phyloP scores from a whole-genome alignment of 2,888 invertebrate genomes.

The Fragum fragum region DNA sequence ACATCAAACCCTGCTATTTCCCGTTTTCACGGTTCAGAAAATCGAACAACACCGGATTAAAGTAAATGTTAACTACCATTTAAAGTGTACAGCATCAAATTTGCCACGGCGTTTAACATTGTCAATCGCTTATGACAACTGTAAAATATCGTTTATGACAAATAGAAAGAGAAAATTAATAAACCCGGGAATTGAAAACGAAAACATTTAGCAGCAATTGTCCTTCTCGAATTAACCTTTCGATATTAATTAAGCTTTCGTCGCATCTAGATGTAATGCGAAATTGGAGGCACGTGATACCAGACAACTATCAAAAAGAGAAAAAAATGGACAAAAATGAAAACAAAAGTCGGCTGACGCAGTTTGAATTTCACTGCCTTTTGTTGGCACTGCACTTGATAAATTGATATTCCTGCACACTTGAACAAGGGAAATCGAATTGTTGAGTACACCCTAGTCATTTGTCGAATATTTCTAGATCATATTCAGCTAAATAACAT shows the following conservation, averaged over 20 bases:
- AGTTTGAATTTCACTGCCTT: conserved; percentile 24
- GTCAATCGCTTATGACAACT: conserved; percentile 37
- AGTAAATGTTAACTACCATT: conserved; percentile 11
- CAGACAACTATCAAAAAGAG: conserved; percentile 14
- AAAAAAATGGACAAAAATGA: background rate
- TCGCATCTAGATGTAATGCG: conserved; percentile 25
- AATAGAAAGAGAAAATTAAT: conserved; percentile 36
- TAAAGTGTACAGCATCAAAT: conserved; percentile 20
- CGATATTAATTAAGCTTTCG: conserved; percentile 29
- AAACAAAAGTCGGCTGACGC: background rate
- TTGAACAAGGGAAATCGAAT: background rate
- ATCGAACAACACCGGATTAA: background rate
- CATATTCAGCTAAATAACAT: too few species aligned
- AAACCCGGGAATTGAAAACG: conserved; percentile 22
- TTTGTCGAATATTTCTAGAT: too few species aligned
- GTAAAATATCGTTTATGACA: conserved; percentile 37
- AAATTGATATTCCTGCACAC: background rate
- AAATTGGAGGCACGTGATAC: conserved; percentile 1
- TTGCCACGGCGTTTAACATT: conserved; percentile 25
- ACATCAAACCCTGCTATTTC: conserved; percentile 9
- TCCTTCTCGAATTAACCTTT: conserved; percentile 23
- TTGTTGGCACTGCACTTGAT: background rate
- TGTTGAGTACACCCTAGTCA: too few species aligned
- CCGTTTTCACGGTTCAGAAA: conserved; percentile 15
- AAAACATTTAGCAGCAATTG: conserved; percentile 29